These are phyloP conservation scores for Zosterops pallidus DNA, from an alignment of 2,113 vertebrate genomes.

Conservation along the genomic window DNA sequence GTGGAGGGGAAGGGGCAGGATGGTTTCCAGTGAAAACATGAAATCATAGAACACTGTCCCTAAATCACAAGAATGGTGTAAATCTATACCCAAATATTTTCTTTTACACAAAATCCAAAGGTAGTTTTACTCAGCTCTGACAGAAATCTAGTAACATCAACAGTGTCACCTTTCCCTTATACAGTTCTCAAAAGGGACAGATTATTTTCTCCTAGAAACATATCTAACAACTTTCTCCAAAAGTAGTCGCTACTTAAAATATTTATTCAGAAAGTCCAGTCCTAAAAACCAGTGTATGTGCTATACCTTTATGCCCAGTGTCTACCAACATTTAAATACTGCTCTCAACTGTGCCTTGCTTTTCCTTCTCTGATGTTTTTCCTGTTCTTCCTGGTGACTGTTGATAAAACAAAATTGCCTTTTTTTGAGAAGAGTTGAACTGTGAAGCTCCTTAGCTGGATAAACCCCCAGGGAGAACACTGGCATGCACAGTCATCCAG, in stretches of 20 bases:
- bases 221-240: neutral
- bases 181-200: neutral
- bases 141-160: neutral
- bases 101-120: neutral
- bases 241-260: neutral
- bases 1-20: neutral
- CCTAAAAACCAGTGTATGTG: neutral
- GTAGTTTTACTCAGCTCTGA: neutral
- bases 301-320: neutral
- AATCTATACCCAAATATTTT: neutral
- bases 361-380: neutral
- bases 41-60: neutral
- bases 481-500: neutral
- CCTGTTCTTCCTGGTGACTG: neutral
- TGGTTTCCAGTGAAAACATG: neutral
- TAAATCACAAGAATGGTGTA: neutral
- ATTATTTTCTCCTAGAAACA: neutral
- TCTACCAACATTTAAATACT: neutral
- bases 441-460: neutral
- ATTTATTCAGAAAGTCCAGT: neutral
- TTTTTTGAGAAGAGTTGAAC: neutral
- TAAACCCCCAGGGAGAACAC: neutral
- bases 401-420: neutral
- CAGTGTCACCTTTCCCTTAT: neutral
- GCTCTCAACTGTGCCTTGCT: fast-evolving